These are phyloP conservation scores for Phasia obesa DNA, from an alignment of 2,888 invertebrate genomes.

Conservation along the genomic window DNA sequence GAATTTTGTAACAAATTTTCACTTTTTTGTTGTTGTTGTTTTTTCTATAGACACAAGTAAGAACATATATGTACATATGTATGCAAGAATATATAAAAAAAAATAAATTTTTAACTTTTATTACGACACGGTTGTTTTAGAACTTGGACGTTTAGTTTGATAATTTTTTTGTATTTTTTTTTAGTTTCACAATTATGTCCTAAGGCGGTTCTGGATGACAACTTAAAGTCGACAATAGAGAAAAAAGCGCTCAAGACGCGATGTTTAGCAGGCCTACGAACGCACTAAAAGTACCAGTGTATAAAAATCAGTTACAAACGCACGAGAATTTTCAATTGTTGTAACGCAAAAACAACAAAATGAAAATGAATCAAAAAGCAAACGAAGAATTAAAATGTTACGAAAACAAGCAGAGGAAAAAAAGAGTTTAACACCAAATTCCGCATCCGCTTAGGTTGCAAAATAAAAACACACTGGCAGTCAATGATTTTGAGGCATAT, in stretches of 20 bases:
- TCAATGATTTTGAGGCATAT: slow-evolving; percentile 63
- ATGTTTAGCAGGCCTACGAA: slow-evolving; percentile 65
- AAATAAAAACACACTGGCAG: slow-evolving; percentile 73
- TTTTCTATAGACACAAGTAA: not conserved
- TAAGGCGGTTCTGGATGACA: slow-evolving; percentile 44
- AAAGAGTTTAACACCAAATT: slow-evolving; percentile 68
- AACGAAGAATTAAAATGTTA: slow-evolving; percentile 62
- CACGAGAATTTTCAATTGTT: slow-evolving; percentile 62
- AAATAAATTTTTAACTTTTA: slow-evolving; percentile 30
- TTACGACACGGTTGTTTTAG: slow-evolving; percentile 50
- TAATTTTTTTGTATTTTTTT: slow-evolving; percentile 11
- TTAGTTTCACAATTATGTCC: slow-evolving; percentile 24
- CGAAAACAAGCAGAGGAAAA: slow-evolving; percentile 62
- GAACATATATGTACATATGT: not conserved
- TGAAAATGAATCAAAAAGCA: slow-evolving; percentile 38
- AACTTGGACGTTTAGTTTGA: slow-evolving; percentile 35
- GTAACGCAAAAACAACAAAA: slow-evolving; percentile 36
- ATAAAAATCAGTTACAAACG: slow-evolving; percentile 65
- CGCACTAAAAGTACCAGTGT: slow-evolving; percentile 68
- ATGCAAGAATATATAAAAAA: slow-evolving; percentile 9
- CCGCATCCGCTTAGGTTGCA: slow-evolving; percentile 73
- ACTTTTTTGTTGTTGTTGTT: not conserved
- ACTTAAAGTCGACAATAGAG: slow-evolving; percentile 31
- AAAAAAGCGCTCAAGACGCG: slow-evolving; percentile 67
- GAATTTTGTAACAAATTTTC: slow-evolving; percentile 36